phyloP scores from a whole-genome alignment of 53 echinoderm and acorn worm species.

The Echinometra lucunter region DNA sequence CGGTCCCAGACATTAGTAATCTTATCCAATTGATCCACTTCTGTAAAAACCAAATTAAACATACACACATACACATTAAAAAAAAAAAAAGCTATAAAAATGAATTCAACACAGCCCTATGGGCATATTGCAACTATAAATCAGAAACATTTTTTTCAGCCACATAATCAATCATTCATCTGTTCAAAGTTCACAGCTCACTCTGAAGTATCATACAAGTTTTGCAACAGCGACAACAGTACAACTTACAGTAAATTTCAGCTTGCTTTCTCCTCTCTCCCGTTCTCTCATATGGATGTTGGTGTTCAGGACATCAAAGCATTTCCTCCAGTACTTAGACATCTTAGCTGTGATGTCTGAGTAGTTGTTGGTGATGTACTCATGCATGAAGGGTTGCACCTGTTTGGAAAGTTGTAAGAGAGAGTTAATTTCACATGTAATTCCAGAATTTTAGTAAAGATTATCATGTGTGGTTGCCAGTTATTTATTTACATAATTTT shows the following conservation, averaged over 20 bases:
- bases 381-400: slow-evolving; percentile 95
- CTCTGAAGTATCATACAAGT: background rate
- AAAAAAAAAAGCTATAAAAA: too few species aligned
- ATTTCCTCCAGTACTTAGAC: slow-evolving; percentile 91
- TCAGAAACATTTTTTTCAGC: too few species aligned
- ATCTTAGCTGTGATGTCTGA: slow-evolving; percentile 84
- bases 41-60: too few species aligned
- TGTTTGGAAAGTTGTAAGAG: background rate
- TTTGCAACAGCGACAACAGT: background rate
- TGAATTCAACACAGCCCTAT: too few species aligned
- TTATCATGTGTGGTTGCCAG: background rate
- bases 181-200: background rate
- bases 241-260: slow-evolving; percentile 85
- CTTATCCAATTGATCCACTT: too few species aligned
- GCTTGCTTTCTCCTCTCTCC: slow-evolving; percentile 94
- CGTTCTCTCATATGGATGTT: slow-evolving; percentile 88
- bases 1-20: too few species aligned
- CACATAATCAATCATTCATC: too few species aligned
- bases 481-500: too few species aligned
- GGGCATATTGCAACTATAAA: background rate
- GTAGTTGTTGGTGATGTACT: slow-evolving; percentile 86
- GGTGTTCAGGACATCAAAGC: slow-evolving; percentile 87
- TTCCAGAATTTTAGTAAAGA: background rate
- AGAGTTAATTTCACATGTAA: background rate
- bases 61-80: too few species aligned